Conservation (phyloP, 2,888 invertebrate species). For the Drosophila macrospina region DNA sequence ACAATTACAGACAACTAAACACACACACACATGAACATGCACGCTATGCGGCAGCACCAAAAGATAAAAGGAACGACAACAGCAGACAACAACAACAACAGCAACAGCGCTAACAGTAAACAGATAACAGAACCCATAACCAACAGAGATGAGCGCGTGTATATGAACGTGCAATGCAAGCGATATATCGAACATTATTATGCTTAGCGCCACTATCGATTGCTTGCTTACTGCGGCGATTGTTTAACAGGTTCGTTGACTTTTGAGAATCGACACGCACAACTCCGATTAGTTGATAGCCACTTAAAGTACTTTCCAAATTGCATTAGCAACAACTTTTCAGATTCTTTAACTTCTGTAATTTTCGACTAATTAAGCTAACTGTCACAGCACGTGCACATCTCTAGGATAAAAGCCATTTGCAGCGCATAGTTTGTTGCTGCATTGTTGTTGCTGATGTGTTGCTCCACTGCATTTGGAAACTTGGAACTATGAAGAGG, state of each 20-base stretch:
- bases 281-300: neutral
- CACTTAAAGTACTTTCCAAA: too few relatives aligned
- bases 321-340: too few relatives aligned
- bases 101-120: constrained; percentile 3
- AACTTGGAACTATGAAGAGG: constrained; percentile 21
- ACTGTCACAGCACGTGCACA: constrained; percentile 12
- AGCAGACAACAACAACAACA: constrained; percentile 9
- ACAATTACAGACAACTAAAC: constrained; percentile 66
- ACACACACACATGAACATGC: constrained; percentile 2
- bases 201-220: neutral
- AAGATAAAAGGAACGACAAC: constrained; percentile 41
- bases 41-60: constrained; percentile 1
- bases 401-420: constrained; percentile 20
- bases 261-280: too few relatives aligned
- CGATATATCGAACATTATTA: neutral
- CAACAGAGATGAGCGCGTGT: constrained; percentile 47
- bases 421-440: constrained; percentile 1
- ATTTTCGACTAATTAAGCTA: neutral
- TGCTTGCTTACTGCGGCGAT: neutral
- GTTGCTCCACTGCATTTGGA: constrained; percentile 32
- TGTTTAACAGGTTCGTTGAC: neutral
- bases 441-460: neutral
- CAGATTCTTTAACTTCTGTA: too few relatives aligned
- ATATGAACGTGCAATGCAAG: neutral
- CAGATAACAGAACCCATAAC: constrained; percentile 12